Evolutionary conservation across 2,797 vertebrate species (phyloP).

Genomic region (Bradypodion pumilum): DNA sequence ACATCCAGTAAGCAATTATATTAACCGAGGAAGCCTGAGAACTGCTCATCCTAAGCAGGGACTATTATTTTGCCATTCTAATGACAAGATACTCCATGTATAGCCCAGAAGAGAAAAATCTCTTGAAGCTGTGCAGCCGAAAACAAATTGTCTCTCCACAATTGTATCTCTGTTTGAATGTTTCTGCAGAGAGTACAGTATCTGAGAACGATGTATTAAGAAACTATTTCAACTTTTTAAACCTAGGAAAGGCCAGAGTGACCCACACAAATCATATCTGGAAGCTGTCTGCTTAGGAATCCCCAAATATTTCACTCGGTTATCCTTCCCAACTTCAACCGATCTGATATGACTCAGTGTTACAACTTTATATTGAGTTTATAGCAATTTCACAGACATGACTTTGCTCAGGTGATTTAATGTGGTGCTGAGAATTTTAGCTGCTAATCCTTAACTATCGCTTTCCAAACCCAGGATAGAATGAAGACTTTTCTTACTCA

Average conservation of each 20-base stretch:
- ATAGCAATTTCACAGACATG: neutral
- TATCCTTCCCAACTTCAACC: neutral
- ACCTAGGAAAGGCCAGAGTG: neutral
- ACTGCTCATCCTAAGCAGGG: slow-evolving; percentile 55
- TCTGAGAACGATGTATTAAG: neutral
- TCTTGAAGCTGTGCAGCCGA: neutral
- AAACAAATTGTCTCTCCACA: neutral
- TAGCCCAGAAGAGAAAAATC: slow-evolving; percentile 34
- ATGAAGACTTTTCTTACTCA: neutral
- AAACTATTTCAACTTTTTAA: neutral
- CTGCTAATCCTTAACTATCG: neutral
- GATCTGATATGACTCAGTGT: neutral
- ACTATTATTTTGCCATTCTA: slow-evolving; percentile 63
- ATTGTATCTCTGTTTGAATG: neutral
- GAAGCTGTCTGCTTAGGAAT: neutral
- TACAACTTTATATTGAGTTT: neutral
- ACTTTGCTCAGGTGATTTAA: neutral
- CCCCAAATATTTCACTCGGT: neutral
- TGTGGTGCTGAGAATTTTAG: neutral
- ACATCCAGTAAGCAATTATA: slow-evolving; percentile 67
- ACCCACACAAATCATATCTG: neutral
- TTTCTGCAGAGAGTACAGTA: neutral
- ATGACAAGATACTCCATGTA: slow-evolving; percentile 60
- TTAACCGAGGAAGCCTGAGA: slow-evolving; percentile 47
- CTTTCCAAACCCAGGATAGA: neutral